Conservation (phyloP, 2,797 vertebrate genomes). For the Rhincodon typus region DNA sequence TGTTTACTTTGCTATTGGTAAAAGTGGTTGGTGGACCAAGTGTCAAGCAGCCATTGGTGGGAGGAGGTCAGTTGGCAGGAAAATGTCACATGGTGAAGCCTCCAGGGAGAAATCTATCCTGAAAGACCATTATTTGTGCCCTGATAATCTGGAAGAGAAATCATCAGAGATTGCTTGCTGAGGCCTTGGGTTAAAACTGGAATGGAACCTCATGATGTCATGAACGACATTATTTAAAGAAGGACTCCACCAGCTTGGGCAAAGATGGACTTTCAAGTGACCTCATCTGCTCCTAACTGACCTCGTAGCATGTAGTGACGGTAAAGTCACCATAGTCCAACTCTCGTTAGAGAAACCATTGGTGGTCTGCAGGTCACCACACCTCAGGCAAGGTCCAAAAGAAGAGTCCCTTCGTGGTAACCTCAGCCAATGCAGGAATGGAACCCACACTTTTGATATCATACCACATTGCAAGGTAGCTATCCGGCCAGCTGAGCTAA, state of each 20-base stretch:
- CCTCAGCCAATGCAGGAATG: too few species aligned
- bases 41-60: neutral
- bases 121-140: too few species aligned
- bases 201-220: neutral
- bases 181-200: neutral
- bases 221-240: neutral
- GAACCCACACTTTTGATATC: too few species aligned
- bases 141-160: neutral
- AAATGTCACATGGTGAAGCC: neutral
- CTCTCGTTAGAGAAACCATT: neutral
- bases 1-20: neutral
- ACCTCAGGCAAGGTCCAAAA: too few species aligned
- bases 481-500: too few species aligned
- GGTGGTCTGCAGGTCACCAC: too few species aligned
- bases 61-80: neutral
- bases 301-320: too few species aligned
- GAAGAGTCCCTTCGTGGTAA: too few species aligned
- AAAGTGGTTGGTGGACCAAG: neutral
- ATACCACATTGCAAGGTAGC: too few species aligned
- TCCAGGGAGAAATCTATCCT: neutral
- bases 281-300: neutral
- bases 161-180: neutral
- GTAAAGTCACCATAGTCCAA: neutral
- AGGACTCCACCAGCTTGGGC: neutral
- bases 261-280: neutral